Evolutionary conservation across 2,113 vertebrate genomes (phyloP).

Genomic region (Chaetodon auriga): DNA sequence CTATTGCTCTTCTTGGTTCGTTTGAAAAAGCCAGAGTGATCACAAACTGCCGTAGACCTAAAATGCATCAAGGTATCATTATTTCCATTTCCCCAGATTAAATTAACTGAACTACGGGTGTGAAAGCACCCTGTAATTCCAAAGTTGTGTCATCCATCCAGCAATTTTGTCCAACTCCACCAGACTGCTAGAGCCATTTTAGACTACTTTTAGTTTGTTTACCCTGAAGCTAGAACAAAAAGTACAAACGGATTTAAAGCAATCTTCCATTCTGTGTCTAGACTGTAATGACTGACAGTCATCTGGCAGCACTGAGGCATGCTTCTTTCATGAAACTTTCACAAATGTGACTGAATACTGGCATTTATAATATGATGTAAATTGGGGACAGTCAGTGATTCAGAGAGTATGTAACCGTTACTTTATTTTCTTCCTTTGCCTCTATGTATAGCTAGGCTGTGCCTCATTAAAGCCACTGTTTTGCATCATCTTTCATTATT

Average conservation of each 20-base stretch:
- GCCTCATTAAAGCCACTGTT: conserved; percentile 1
- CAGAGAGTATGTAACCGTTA: neutral
- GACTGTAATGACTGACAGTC: neutral
- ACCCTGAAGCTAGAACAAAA: neutral
- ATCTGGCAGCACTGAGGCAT: neutral
- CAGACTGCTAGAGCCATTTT: neutral
- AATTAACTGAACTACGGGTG: neutral
- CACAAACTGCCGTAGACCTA: no score
- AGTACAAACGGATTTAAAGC: neutral
- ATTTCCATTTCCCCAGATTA: no score
- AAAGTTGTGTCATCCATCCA: neutral
- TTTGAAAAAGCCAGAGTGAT: no score
- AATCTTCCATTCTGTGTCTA: neutral
- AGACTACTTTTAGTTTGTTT: neutral
- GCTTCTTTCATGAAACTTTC: neutral
- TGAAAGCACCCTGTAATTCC: neutral
- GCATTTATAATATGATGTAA: neutral
- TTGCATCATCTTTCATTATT: conserved; percentile 13
- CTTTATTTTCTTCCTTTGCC: neutral
- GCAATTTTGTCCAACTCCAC: neutral
- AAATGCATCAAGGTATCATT: no score
- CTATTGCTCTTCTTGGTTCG: no score
- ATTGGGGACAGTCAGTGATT: neutral
- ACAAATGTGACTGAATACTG: neutral
- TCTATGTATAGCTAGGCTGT: neutral